phyloP scores from a whole-genome alignment of 2,888 invertebrate genomes.

The Epinotia brunnichana region DNA sequence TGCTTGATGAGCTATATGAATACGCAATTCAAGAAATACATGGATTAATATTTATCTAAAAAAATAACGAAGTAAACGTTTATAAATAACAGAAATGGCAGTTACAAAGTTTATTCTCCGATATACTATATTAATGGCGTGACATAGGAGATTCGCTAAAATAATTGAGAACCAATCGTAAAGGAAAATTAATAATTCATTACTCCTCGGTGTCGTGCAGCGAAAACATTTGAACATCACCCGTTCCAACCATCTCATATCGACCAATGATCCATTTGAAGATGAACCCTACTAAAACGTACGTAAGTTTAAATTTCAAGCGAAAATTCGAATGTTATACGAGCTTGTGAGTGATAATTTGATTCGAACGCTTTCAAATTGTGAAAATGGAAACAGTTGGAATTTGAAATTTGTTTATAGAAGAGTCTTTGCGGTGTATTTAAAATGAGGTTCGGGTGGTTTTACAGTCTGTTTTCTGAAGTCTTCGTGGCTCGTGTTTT shows the following conservation, averaged over 20 bases:
- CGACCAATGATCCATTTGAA: neutral
- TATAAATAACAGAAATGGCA: neutral
- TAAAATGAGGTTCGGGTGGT: conserved; percentile 22
- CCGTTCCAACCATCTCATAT: conserved; percentile 4
- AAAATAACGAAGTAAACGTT: neutral
- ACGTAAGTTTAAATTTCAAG: conserved; percentile 2
- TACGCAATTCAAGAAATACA: too few relatives aligned
- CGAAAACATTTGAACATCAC: conserved; percentile 12
- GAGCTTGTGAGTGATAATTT: conserved; percentile 2
- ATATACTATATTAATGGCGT: conserved; percentile 1
- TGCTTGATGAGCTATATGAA: too few relatives aligned
- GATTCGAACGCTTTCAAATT: conserved; percentile 23
- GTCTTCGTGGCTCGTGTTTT: conserved; percentile 16
- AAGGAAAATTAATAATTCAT: conserved; percentile 22
- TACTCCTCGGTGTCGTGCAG: conserved; percentile 8
- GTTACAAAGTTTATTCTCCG: neutral
- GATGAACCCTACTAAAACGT: neutral
- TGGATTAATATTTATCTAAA: too few relatives aligned
- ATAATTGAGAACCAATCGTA: conserved; percentile 12
- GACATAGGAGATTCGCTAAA: neutral
- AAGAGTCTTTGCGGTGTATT: conserved; percentile 35
- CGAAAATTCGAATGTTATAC: neutral
- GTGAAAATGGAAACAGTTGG: conserved; percentile 32
- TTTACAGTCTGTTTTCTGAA: conserved; percentile 23
- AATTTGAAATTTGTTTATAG: conserved; percentile 42